Base-by-base conservation (phyloP, 2,797 vertebrate genomes). In the Tragopan temminckii region DNA sequence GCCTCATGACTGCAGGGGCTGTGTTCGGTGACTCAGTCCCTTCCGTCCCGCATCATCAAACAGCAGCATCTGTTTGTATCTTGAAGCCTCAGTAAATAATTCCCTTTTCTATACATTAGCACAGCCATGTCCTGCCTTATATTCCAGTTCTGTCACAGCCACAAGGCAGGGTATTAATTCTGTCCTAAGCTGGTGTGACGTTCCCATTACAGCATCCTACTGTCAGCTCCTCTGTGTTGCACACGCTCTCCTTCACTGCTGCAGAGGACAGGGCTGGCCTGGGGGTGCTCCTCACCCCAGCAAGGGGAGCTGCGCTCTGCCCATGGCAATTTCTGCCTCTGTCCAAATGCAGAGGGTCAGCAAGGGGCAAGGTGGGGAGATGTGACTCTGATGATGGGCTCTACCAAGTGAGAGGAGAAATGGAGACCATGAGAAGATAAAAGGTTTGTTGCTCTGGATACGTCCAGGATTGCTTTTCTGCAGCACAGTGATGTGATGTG, bases 341-440 rank as follows among this genome's bases (percentile, higher is more conserved):
- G 0, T 0, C 0, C 24, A 13, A 40, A 25, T 0, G 0, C 25
- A 36, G 45, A 31, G 9, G 52, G 23, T 8, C 2, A 4, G 20
- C n/a, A 33, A 52, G 11, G 31, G 58, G 23, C 35, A 8, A 19
- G 8, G 25, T 1, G 6, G 24, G 59, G 43, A 59, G 45, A 5
- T 27, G 7, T 0, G 1, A 40, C 2, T 1, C 17, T 17, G 6
- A 20, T 66, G 15, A 3, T 2, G 17, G 63, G 27, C 23, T 33
- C 80, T 38, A 6, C 68, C n/a, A 15, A 13, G 42, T 0, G 17
- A 57, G 43, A 3, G 35, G 48, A 64, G 40, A 8, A 63, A 40
- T 2, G 11, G 58, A 40, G 48, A 75, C 2, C 27, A 11, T n/a
- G 45, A 61, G 36, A 38, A 80, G 3, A 20, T 43, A 7, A 0